Evolutionary conservation across 2,888 invertebrate genomes (phyloP).

Genomic region (Acleris cristana): DNA sequence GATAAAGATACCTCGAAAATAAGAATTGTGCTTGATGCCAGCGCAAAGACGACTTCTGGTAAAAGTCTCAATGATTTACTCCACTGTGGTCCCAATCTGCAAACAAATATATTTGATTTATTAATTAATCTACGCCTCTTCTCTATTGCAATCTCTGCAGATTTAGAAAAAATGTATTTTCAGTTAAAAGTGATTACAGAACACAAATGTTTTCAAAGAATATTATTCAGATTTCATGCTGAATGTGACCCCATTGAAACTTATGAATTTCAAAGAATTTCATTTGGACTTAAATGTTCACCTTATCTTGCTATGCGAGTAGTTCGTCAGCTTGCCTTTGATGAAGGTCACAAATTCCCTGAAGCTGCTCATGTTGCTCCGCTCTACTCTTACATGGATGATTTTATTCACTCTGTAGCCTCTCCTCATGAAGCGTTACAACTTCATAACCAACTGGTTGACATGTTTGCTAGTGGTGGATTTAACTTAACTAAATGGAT

Average conservation of each 20-base stretch:
- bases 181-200: constrained; percentile 22
- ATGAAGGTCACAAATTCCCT: constrained; percentile 6
- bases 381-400: constrained; percentile 28
- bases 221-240: constrained; percentile 16
- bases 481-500: constrained; percentile 35
- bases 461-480: constrained; percentile 30
- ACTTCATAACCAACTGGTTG: constrained; percentile 19
- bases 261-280: constrained; percentile 28
- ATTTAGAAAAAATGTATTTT: constrained; percentile 38
- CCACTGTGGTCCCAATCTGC: constrained; percentile 9
- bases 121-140: constrained; percentile 17
- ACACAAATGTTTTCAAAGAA: constrained; percentile 22
- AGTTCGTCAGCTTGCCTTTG: constrained; percentile 26
- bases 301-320: constrained; percentile 39
- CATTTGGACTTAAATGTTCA: constrained; percentile 19
- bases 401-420: constrained; percentile 23
- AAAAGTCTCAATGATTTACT: constrained; percentile 11
- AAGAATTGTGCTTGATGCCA: background rate
- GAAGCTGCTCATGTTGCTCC: constrained; percentile 12
- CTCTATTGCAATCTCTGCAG: constrained; percentile 21
- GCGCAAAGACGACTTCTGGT: constrained; percentile 9
- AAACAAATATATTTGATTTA: background rate
- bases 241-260: constrained; percentile 5
- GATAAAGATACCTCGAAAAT: constrained; percentile 1
- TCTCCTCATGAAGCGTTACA: constrained; percentile 15